Percentiles rank a stretch among this genome's conserved stretches.
phyloP scores from a whole-genome alignment of 92 coral and sea anemone species.

The Actinernus sp. region DNA sequence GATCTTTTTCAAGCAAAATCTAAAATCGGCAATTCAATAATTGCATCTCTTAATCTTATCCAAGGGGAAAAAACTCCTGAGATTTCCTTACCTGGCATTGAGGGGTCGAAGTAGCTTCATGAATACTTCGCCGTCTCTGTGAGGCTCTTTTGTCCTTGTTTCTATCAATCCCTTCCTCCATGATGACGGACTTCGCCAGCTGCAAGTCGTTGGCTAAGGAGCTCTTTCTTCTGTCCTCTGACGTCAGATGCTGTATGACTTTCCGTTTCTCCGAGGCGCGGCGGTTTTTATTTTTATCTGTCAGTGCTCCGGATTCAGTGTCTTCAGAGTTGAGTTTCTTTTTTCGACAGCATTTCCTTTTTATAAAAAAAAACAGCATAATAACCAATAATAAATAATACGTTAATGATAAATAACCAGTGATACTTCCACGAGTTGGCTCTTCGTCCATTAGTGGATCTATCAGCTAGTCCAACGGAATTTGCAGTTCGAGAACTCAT shows the following conservation, averaged over 20 bases:
- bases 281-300: slow-evolving; percentile 2
- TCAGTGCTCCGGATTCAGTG: not conserved
- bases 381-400: not conserved
- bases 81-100: slow-evolving; percentile 29
- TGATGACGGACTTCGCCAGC: slow-evolving; percentile 19
- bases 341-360: not conserved
- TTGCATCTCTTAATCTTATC: no score
- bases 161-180: slow-evolving; percentile 36
- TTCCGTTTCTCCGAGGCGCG: slow-evolving; percentile 17
- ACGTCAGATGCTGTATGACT: slow-evolving; percentile 16
- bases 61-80: no score
- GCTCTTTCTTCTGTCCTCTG: not conserved
- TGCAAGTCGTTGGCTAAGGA: slow-evolving; percentile 7
- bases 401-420: no score
- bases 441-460: no score
- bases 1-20: no score
- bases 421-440: no score
- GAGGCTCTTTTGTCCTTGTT: slow-evolving; percentile 27
- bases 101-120: slow-evolving; percentile 2
- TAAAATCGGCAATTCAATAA: no score
- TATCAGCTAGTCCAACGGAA: no score
- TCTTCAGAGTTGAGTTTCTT: not conserved
- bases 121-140: slow-evolving; percentile 38
- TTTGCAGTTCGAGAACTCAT: no score
- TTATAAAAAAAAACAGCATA: not conserved